Evolutionary conservation across 1,140 invertebrate genomes (phyloP).

Genomic region (Drosophila leontia): DNA sequence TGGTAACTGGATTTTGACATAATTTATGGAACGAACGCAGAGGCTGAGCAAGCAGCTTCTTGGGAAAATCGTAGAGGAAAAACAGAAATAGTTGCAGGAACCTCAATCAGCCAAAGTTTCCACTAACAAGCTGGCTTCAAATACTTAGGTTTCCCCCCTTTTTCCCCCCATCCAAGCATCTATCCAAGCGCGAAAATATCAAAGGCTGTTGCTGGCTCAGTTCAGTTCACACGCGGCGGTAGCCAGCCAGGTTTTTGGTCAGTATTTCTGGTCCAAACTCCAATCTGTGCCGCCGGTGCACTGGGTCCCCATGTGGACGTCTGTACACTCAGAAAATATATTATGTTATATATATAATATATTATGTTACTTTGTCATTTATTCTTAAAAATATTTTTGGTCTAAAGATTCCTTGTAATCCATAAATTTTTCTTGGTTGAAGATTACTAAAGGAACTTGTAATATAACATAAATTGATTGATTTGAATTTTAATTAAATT

Average conservation of each 20-base stretch:
- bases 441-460: not conserved
- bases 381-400: not conserved
- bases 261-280: slow-evolving; percentile 36
- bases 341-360: too few species aligned
- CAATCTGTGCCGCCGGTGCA: slow-evolving; percentile 34
- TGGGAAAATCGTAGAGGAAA: slow-evolving; percentile 11
- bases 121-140: slow-evolving; percentile 72
- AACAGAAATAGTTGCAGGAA: slow-evolving; percentile 63
- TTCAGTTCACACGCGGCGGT: slow-evolving; percentile 76
- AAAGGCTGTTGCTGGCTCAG: slow-evolving; percentile 65
- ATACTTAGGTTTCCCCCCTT: not conserved
- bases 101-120: slow-evolving; percentile 68
- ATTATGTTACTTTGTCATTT: not conserved
- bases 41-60: slow-evolving; percentile 35
- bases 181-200: slow-evolving; percentile 65
- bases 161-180: not conserved
- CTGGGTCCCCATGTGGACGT: slow-evolving; percentile 32
- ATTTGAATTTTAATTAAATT: too few species aligned
- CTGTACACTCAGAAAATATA: not conserved
- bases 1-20: slow-evolving; percentile 82
- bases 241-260: slow-evolving; percentile 57
- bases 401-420: not conserved
- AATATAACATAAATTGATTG: not conserved
- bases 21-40: slow-evolving; percentile 64
- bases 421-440: not conserved